Evolutionary conservation across 2,113 vertebrate species (phyloP), one percentile per base, ranked within the genome.

Genomic region (Oreochromis aureus): DNA sequence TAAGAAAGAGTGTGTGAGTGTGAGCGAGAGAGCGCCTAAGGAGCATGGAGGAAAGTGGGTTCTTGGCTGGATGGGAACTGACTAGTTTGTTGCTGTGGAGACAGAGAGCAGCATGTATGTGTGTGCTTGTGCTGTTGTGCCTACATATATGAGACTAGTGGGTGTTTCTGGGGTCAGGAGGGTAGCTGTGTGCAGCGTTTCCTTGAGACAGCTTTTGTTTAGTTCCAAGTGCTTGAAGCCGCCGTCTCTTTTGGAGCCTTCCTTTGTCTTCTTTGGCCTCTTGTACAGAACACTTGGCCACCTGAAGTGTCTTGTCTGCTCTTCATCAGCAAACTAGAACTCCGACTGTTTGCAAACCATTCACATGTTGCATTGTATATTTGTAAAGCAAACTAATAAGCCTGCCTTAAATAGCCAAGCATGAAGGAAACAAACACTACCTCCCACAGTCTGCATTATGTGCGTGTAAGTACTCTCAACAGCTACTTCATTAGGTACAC

Each of bases 61-160:
- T 86, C 54, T 86, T 88, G 34, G 80, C 79, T 91, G 81, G 89
- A 91, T 94, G 89, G 87, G 89, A 92, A 90, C 87, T 80, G 89
- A 84, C 87, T 39, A 19, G 44, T 51, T 78, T 51, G 94, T 96
- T 96, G 91, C 92, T 91, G 73, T 93, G 94, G 95, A 86, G 90
- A 95, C 88, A 3, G 48, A 36, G 58, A 44, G 58, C 69, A 83
- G 18, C 63, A 82, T 82, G 82, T 82, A 79, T 66, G 53, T 66
- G 79, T 80, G 51, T 63, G 59, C 80, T 76, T 53, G 61, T 34
- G 80, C 81, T 27, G 30, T 34, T 56, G 34, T 41, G 86, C 59
- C 63, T 46, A n/a, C 41, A 36, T 89, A 76, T 39, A 69, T 69
- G 80, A 91, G 88, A 80, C 83, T 73, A 16, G 89, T 89, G 87